These are phyloP conservation scores for Empidonax alnorum DNA, from an alignment of 2,113 vertebrate species.

Conservation along the genomic window DNA sequence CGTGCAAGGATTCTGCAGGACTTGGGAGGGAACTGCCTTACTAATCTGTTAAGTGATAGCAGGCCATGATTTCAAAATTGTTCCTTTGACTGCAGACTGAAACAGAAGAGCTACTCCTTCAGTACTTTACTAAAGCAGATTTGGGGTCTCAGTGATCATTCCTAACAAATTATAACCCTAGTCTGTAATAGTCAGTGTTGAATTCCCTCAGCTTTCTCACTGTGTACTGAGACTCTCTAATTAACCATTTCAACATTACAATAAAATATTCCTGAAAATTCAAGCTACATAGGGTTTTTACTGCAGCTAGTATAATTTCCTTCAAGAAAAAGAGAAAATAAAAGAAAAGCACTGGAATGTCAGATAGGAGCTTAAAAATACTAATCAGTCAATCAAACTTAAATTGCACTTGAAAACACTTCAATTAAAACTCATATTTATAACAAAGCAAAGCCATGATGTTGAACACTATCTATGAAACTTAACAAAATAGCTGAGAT, in stretches of 20 bases:
- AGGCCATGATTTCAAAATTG: neutral
- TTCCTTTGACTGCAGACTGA: neutral
- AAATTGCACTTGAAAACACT: neutral
- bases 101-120: neutral
- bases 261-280: neutral
- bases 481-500: neutral
- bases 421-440: neutral
- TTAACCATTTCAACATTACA: neutral
- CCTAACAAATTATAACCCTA: neutral
- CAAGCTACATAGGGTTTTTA: neutral
- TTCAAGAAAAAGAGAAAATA: neutral
- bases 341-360: neutral
- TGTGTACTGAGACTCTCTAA: neutral
- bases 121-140: neutral
- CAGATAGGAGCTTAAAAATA: neutral
- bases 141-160: neutral
- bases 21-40: neutral
- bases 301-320: neutral
- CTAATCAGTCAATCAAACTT: neutral
- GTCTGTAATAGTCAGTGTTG: neutral
- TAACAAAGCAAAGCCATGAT: neutral
- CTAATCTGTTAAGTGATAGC: neutral
- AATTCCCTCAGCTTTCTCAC: neutral
- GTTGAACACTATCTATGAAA: neutral
- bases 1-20: neutral